phyloP scores from a whole-genome alignment of 2,888 invertebrate species.

The Lithophane leautieri region DNA sequence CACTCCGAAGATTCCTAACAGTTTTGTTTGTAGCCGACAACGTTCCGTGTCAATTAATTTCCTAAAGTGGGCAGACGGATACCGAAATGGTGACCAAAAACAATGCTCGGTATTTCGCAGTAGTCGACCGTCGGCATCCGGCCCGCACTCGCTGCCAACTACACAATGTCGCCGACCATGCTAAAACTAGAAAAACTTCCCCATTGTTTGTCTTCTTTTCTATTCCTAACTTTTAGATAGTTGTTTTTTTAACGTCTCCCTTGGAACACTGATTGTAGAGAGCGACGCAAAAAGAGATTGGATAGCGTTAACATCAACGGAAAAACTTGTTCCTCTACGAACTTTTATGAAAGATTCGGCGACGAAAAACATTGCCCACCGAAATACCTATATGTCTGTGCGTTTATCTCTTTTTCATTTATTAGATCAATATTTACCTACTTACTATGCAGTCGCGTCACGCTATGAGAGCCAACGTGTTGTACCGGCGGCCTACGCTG shows the following conservation, averaged over 20 bases:
- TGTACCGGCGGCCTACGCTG: slow-evolving; percentile 42
- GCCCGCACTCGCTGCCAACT: slow-evolving; percentile 79
- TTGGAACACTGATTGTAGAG: slow-evolving; percentile 70
- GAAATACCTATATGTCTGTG: slow-evolving; percentile 23
- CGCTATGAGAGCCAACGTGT: slow-evolving; percentile 60
- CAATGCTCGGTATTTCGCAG: slow-evolving; percentile 81
- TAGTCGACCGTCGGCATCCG: slow-evolving; percentile 76
- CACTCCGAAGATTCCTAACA: slow-evolving; percentile 80
- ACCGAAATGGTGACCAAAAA: slow-evolving; percentile 80
- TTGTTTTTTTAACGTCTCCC: slow-evolving; percentile 78
- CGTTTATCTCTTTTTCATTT: slow-evolving; percentile 52
- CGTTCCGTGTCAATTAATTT: slow-evolving; percentile 87
- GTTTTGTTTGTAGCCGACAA: slow-evolving; percentile 81
- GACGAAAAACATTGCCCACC: slow-evolving; percentile 8
- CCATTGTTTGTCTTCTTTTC: slow-evolving; percentile 82
- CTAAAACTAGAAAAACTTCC: slow-evolving; percentile 83
- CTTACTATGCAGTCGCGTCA: slow-evolving; percentile 69
- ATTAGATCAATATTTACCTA: slow-evolving; percentile 66
- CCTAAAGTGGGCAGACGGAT: slow-evolving; percentile 84
- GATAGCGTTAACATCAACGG: slow-evolving; percentile 31
- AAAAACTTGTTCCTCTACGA: slow-evolving; percentile 26
- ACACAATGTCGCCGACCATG: slow-evolving; percentile 81
- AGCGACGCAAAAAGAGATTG: slow-evolving; percentile 67
- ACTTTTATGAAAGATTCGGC: slow-evolving; percentile 20
- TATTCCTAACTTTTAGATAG: slow-evolving; percentile 79